These are phyloP conservation scores for Anarhynchus alexandrinus DNA, from an alignment of 2,113 vertebrate genomes.

Conservation along the genomic window DNA sequence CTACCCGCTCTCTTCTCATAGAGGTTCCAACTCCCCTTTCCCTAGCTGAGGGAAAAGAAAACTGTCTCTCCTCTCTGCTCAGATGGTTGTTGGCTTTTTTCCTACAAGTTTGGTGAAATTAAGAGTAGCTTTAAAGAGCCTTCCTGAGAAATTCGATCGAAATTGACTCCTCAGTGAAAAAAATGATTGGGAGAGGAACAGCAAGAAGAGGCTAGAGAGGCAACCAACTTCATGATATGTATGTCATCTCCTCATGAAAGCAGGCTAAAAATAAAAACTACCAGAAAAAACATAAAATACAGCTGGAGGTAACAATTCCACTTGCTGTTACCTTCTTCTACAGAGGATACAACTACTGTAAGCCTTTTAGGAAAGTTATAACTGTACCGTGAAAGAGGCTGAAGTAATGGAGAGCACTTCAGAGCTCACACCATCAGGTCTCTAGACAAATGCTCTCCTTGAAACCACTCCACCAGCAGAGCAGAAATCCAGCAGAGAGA, in stretches of 20 bases:
- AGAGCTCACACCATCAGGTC: not conserved
- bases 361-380: not conserved
- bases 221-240: rapidly evolving
- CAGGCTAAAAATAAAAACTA: not conserved
- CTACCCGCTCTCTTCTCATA: not conserved
- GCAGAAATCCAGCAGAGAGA: not conserved
- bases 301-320: not conserved
- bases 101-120: not conserved
- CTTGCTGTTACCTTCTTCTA: not conserved
- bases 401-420: not conserved
- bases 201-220: not conserved
- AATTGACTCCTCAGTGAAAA: not conserved
- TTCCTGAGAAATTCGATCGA: not conserved
- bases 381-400: rapidly evolving
- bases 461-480: not conserved
- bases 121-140: not conserved
- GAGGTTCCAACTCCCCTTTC: not conserved
- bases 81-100: not conserved
- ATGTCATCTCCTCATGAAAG: not conserved
- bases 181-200: not conserved
- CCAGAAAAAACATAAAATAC: not conserved
- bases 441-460: not conserved
- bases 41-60: no score
- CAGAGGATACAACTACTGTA: not conserved
- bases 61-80: not conserved